A percentile compares a stretch with the other conserved stretches of the same genome.
Conservation (phyloP, 2,113 vertebrate species). For the Tringa solitaria region DNA sequence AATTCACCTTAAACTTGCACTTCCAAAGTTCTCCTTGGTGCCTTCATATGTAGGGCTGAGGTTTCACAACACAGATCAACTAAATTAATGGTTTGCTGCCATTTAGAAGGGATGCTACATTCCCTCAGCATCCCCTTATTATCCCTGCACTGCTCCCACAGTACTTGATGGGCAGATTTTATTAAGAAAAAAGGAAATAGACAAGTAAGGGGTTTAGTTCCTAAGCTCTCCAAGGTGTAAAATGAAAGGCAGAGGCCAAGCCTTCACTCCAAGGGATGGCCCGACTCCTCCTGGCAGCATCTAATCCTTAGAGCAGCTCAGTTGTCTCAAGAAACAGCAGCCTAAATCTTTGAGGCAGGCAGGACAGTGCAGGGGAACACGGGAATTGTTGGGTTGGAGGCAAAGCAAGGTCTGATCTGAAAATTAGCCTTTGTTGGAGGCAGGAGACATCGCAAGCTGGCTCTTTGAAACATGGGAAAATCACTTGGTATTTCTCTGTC, state of each 20-base stretch:
- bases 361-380: not conserved
- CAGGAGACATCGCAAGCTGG: not conserved
- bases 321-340: not conserved
- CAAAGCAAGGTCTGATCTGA: not conserved
- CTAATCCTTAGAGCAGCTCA: not conserved
- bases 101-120: not conserved
- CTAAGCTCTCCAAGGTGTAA: not conserved
- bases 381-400: not conserved
- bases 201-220: not conserved
- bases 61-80: not conserved
- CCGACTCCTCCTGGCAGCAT: not conserved
- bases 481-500: not conserved
- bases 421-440: not conserved
- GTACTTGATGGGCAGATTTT: not conserved
- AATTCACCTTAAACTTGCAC: not conserved
- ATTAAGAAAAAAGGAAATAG: not conserved
- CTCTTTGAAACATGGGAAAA: not conserved
- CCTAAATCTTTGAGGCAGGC: not conserved
- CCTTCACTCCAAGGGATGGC: not conserved
- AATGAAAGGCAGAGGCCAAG: not conserved
- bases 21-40: not conserved
- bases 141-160: not conserved
- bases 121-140: not conserved
- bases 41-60: not conserved
- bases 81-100: not conserved